A percentile compares a stretch with the other conserved stretches of the same genome.
Conservation (phyloP, 35 echinoderm and acorn worm genomes). For the Apostichopus japonicus region DNA sequence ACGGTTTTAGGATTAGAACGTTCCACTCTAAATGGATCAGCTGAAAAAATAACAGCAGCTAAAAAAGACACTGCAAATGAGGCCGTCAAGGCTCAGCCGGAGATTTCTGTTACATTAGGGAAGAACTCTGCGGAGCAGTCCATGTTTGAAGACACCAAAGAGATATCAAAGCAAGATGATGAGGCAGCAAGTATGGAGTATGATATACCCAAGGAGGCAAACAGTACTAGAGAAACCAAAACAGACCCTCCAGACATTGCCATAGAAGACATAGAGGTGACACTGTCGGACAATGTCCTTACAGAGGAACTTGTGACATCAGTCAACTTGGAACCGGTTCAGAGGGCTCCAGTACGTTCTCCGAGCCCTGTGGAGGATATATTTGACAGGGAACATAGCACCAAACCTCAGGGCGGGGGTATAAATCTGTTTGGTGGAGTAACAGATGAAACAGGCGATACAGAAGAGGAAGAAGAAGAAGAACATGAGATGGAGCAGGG, state of each 20-base stretch:
- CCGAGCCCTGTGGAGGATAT: neutral
- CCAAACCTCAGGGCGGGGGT: neutral
- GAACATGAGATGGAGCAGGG: neutral
- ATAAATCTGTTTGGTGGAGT: slow-evolving; percentile 27
- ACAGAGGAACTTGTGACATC: slow-evolving; percentile 28
- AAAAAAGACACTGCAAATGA: neutral
- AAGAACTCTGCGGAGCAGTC: neutral
- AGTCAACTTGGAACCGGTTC: neutral
- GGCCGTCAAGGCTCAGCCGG: slow-evolving; percentile 1
- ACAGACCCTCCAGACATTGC: neutral
- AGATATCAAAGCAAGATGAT: neutral
- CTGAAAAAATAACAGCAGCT: neutral
- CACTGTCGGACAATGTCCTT: slow-evolving; percentile 14
- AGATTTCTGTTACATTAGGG: neutral
- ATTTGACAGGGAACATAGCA: neutral
- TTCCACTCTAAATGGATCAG: neutral
- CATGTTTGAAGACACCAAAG: neutral
- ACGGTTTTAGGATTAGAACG: slow-evolving; percentile 20
- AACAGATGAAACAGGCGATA: slow-evolving; percentile 7
- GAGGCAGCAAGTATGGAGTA: neutral
- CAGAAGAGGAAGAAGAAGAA: slow-evolving; percentile 19
- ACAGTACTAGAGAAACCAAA: slow-evolving; percentile 37
- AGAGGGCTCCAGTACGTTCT: neutral
- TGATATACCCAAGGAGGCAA: neutral
- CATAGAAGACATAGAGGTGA: slow-evolving; percentile 38